A percentile compares a stretch with the other conserved stretches of the same genome.
Evolutionary conservation across 1,140 invertebrate species (phyloP).

Genomic region (Habropoda laboriosa): DNA sequence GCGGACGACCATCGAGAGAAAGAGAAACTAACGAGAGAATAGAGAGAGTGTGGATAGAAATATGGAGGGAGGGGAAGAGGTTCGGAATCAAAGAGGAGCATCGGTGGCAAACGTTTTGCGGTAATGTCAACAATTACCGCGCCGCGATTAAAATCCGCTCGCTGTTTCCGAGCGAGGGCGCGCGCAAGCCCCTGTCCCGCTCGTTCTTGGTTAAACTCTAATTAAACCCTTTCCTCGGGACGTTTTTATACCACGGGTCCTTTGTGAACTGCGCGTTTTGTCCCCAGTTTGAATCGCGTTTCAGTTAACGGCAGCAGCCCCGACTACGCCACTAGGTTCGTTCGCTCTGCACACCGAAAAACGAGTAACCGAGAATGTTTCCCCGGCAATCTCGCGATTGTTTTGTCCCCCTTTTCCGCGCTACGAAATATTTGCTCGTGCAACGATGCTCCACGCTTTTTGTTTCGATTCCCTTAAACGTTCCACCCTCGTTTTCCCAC

Average conservation of each 20-base stretch:
- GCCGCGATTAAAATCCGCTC: slow-evolving; percentile 17
- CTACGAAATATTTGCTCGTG: not conserved
- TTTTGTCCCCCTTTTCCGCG: not conserved
- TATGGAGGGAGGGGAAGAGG: not conserved
- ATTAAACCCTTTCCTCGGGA: slow-evolving; percentile 28
- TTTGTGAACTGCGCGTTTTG: slow-evolving; percentile 26
- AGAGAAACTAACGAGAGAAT: not conserved
- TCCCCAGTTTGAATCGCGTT: slow-evolving; percentile 13
- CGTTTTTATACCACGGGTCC: not conserved
- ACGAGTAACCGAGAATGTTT: slow-evolving; percentile 22
- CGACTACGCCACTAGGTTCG: not conserved
- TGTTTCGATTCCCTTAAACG: not conserved
- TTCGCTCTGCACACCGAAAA: not conserved
- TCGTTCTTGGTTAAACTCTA: slow-evolving; percentile 29
- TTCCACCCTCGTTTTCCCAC: not conserved
- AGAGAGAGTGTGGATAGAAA: not conserved
- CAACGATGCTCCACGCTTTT: not conserved
- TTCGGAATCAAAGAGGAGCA: slow-evolving; percentile 14
- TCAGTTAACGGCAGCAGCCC: not conserved
- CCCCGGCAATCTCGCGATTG: not conserved
- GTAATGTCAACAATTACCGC: slow-evolving; percentile 33
- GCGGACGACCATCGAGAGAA: not conserved
- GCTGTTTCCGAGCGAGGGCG: not conserved
- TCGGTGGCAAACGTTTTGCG: slow-evolving; percentile 4
- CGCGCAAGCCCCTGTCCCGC: not conserved